Evolutionary conservation across 2,113 vertebrate species (phyloP).

Genomic region (Mugil cephalus): DNA sequence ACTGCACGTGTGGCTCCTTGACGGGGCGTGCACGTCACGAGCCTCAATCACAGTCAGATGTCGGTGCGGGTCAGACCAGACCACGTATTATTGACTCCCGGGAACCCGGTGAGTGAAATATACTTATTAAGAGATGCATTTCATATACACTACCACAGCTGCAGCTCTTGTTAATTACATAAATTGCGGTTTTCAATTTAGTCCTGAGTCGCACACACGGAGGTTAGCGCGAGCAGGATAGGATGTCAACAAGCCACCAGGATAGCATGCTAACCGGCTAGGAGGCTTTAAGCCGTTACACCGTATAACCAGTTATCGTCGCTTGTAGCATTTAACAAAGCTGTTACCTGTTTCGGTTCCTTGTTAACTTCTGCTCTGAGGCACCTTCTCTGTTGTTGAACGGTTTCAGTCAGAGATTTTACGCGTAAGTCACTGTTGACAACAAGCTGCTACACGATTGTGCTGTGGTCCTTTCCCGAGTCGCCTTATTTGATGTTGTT

Average conservation of each 20-base stretch:
- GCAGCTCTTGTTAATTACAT: neutral
- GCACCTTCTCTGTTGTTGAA: neutral
- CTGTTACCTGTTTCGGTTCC: conserved; percentile 21
- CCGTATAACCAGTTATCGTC: neutral
- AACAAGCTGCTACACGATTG: conserved; percentile 49
- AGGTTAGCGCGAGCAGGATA: conserved; percentile 46
- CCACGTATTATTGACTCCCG: neutral
- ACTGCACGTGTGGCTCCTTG: conserved; percentile 39
- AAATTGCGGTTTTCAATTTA: neutral
- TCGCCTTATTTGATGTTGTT: conserved; percentile 11
- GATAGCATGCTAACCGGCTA: conserved; percentile 42
- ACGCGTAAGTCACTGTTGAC: conserved; percentile 22
- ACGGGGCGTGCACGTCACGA: conserved; percentile 68
- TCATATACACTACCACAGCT: fast-evolving
- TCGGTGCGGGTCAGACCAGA: conserved; percentile 51
- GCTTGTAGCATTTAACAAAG: neutral
- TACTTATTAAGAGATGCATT: neutral
- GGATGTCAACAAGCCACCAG: conserved; percentile 68
- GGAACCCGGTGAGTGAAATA: conserved; percentile 59
- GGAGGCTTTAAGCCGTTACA: neutral
- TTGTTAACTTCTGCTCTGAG: neutral
- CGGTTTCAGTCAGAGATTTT: conserved; percentile 19
- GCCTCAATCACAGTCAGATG: conserved; percentile 74
- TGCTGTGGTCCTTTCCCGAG: conserved; percentile 28
- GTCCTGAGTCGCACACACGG: conserved; percentile 7